phyloP scores from a whole-genome alignment of 2,113 vertebrate species.

The Pandion haliaetus region DNA sequence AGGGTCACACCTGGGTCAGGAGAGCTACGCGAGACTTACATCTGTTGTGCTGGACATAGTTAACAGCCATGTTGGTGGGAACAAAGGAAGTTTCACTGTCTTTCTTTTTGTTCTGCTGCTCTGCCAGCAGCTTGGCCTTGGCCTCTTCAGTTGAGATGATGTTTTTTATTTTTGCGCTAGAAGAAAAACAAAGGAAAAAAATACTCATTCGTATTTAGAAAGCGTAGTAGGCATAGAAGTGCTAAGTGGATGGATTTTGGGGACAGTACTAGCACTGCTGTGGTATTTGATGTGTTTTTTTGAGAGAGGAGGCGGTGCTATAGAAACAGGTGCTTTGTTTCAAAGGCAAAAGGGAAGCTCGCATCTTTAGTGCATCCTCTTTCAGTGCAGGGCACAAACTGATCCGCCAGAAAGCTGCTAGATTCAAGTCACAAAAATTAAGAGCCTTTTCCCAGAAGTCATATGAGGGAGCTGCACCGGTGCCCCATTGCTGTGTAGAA shows the following conservation, averaged over 20 bases:
- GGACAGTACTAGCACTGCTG: neutral
- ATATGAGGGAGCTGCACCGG: neutral
- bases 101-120: conserved; percentile 97
- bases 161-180: conserved; percentile 96
- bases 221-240: neutral
- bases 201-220: neutral
- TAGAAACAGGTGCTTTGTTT: neutral
- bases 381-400: neutral
- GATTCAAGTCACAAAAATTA: neutral
- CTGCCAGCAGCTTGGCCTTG: conserved; percentile 91
- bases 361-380: neutral
- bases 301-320: neutral
- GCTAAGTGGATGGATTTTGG: neutral
- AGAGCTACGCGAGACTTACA: conserved; percentile 74
- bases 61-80: conserved; percentile 97
- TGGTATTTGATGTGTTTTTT: neutral
- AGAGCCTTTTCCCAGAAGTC: neutral
- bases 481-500: neutral
- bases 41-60: conserved; percentile 97
- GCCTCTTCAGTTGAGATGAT: conserved; percentile 96
- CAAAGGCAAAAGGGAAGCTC: neutral
- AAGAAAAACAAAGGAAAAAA: neutral
- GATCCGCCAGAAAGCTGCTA: neutral
- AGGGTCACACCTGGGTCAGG: neutral
- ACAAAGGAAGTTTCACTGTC: conserved; percentile 95